Base-by-base conservation (phyloP, 2,797 vertebrate genomes). In the Phrynocephalus guinanensis region DNA sequence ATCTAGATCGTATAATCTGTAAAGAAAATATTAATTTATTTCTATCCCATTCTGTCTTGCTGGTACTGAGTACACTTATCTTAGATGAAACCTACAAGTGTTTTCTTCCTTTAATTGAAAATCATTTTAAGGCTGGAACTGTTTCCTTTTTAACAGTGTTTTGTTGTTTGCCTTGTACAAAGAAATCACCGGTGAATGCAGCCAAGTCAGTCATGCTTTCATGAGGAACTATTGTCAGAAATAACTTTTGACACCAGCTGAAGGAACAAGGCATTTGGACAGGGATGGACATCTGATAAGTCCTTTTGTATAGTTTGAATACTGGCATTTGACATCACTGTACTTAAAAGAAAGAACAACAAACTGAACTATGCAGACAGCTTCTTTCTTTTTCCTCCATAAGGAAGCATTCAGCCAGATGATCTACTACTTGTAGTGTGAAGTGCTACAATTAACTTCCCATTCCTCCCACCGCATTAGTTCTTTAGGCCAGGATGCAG, bases 21-120 rank as follows among this genome's bases (percentile, higher is more conserved):
- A 63, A 16, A 33, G 33, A 22, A 3, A 0, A 0, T 52, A 33
- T 20, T 88, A 87, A 77, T 88, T 91, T 90, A 15, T 30, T 73
- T 71, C 77, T 9, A 18, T 48, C 0, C 85, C 1, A 0, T 38
- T 83, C 1, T 15, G 50, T 90, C 0, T 90, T 89, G 56, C 2
- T 13, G 84, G 6, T 0, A n/a, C 75, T 87, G 2, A 0, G 2
- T 78, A 63, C 26, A 79, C 33, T 76, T 89, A 56, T 82, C 79
- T 67, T 5, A 3, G n/a, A 20, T 82, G 78, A 77, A 67, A 88
- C 9, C 6, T 30, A 72, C 77, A 6, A 30, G 2, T 66, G 0
- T n/a, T 87, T 91, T 90, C 16, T 66, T 83, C 63, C 70, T 86
- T 79, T 4, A 83, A 79, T 52, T 44, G 33, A 83, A 89, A 91